Conservation (phyloP, 1,140 invertebrate genomes). For the Brachionus manjavacas region DNA sequence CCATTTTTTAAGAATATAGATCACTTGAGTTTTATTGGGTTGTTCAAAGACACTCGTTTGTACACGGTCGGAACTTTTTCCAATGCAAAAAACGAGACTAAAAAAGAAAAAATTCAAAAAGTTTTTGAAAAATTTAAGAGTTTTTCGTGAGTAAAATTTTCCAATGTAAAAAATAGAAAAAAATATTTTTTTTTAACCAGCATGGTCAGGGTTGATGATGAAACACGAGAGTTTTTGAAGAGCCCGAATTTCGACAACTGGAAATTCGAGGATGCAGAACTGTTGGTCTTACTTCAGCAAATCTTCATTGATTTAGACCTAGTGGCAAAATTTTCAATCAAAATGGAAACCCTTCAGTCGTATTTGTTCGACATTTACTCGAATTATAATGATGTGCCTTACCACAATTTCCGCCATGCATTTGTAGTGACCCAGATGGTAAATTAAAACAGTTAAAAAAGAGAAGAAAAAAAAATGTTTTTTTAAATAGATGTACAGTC, state of each 20-base stretch:
- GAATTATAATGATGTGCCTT: conserved; percentile 82
- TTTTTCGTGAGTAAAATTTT: background rate
- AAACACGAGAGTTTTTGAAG: background rate
- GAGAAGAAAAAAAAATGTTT: conserved; percentile 59
- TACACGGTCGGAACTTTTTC: background rate
- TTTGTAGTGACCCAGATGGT: conserved; percentile 87
- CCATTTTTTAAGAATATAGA: background rate
- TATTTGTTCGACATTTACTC: conserved; percentile 63
- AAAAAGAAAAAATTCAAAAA: background rate
- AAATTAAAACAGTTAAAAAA: conserved; percentile 56
- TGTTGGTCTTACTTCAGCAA: conserved; percentile 2
- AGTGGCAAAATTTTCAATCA: conserved; percentile 3
- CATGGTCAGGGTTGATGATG: background rate
- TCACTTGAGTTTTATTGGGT: conserved; percentile 27
- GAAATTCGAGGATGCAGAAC: conserved; percentile 35
- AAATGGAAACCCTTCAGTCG: background rate
- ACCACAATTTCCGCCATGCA: conserved; percentile 82
- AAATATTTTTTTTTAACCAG: background rate
- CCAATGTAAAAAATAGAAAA: background rate
- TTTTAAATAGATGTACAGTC: conserved; percentile 20
- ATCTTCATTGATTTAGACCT: conserved; percentile 25
- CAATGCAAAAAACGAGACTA: background rate
- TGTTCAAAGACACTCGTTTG: conserved; percentile 23
- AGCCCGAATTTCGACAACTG: conserved; percentile 11
- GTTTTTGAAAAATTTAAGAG: conserved; percentile 19